phyloP scores from a whole-genome alignment of 2,797 vertebrate species.

The Gorsachius magnificus region DNA sequence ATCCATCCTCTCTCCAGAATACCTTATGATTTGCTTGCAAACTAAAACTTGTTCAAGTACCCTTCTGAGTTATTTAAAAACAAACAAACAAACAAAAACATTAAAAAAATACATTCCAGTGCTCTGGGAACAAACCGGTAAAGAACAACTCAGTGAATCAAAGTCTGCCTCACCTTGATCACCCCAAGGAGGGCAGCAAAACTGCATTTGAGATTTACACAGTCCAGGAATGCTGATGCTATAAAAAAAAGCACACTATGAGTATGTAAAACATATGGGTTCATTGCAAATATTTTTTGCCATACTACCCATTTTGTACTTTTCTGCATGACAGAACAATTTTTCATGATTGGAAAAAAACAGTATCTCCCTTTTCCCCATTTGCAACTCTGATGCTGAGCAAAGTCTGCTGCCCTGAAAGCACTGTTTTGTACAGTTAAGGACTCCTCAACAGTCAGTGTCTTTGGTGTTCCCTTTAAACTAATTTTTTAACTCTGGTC shows the following conservation, averaged over 20 bases:
- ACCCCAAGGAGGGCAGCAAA: constrained; percentile 20
- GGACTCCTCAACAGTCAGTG: neutral
- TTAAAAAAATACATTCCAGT: neutral
- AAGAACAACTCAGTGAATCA: neutral
- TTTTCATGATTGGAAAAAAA: neutral
- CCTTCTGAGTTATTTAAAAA: neutral
- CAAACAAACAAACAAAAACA: neutral
- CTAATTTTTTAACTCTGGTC: neutral
- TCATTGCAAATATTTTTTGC: neutral
- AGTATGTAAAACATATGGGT: neutral
- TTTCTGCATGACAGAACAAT: neutral
- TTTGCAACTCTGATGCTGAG: neutral
- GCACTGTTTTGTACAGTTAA: neutral
- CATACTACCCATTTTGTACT: neutral
- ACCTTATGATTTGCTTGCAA: neutral
- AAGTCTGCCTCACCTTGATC: neutral
- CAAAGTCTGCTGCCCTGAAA: neutral
- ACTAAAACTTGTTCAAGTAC: neutral
- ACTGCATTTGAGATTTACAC: neutral
- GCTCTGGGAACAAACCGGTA: neutral
- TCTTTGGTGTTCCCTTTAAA: neutral
- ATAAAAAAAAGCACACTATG: neutral
- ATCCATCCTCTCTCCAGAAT: neutral
- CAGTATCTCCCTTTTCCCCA: neutral
- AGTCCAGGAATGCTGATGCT: neutral